These are phyloP conservation scores for Bos indicus DNA, from an alignment of 2,113 vertebrate species.

Conservation along the genomic window DNA sequence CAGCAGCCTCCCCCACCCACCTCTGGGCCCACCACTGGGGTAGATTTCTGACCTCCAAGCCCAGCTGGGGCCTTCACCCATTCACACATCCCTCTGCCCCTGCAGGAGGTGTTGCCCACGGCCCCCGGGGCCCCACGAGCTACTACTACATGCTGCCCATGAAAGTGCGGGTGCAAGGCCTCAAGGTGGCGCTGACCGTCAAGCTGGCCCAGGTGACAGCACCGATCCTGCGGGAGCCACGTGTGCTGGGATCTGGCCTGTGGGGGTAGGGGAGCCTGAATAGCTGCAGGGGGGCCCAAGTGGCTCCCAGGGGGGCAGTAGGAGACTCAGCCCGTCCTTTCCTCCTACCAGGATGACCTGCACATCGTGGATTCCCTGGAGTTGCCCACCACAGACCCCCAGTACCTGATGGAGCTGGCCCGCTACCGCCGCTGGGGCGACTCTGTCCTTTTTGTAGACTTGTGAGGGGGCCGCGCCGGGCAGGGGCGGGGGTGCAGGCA, in stretches of 20 bases:
- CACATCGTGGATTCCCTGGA: constrained; percentile 87
- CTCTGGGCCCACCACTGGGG: background rate
- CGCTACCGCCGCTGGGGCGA: constrained; percentile 85
- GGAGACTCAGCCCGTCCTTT: background rate
- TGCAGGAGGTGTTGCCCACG: constrained; percentile 87
- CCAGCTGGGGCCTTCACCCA: background rate
- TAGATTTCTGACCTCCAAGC: background rate
- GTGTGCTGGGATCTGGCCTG: too few relatives aligned
- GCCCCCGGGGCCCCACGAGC: constrained; percentile 92
- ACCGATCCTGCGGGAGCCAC: background rate
- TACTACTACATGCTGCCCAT: constrained; percentile 96
- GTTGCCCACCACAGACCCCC: constrained; percentile 85
- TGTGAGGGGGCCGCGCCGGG: constrained; percentile 76
- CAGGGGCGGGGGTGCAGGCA: rapidly evolving
- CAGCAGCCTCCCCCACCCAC: too few relatives aligned
- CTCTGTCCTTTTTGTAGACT: constrained; percentile 86
- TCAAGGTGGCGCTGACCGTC: constrained; percentile 88
- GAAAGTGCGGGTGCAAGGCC: constrained; percentile 87
- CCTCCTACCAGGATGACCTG: constrained; percentile 81
- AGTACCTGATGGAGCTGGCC: constrained; percentile 85
- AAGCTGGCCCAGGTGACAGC: constrained; percentile 89
- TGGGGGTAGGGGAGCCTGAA: background rate
- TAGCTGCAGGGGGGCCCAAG: background rate
- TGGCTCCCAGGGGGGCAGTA: background rate
- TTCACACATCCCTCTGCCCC: background rate